phyloP scores from a whole-genome alignment of 2,888 invertebrate genomes.

The Gastrophysa polygoni region DNA sequence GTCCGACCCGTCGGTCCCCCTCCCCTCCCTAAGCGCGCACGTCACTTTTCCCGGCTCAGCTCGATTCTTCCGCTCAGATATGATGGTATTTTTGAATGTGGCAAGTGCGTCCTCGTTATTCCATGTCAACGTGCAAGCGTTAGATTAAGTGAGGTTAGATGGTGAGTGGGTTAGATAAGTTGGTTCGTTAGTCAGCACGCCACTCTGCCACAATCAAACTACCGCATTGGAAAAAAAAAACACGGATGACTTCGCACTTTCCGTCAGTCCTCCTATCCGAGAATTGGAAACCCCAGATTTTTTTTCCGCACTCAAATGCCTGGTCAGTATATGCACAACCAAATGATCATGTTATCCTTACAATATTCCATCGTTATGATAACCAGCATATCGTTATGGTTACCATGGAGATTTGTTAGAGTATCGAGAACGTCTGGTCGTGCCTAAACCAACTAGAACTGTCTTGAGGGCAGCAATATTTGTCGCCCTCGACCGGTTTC shows the following conservation, averaged over 20 bases:
- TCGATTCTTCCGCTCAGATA: conserved; percentile 62
- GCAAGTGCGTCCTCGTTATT: conserved; percentile 58
- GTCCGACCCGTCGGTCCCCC: conserved; percentile 16
- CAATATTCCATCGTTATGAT: too few species aligned
- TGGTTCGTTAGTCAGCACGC: conserved; percentile 33
- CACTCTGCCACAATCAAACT: conserved; percentile 43
- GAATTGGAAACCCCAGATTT: too few species aligned
- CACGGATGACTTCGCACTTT: conserved; percentile 4
- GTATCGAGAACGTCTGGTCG: too few species aligned
- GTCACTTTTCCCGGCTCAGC: conserved; percentile 61
- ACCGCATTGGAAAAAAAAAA: conserved; percentile 36
- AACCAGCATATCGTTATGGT: too few species aligned
- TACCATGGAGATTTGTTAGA: too few species aligned
- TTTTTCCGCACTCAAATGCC: too few species aligned
- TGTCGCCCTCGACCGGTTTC: too few species aligned
- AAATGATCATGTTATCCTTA: too few species aligned
- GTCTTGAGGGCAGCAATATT: too few species aligned
- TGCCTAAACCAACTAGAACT: too few species aligned
- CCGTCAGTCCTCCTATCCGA: too few species aligned
- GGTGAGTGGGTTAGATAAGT: conserved; percentile 24
- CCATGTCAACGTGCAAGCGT: conserved; percentile 35
- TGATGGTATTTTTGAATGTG: conserved; percentile 67
- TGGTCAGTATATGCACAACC: too few species aligned
- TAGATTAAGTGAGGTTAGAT: conserved; percentile 23
- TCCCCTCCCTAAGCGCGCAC: conserved; percentile 28